Evolutionary conservation across 1,140 invertebrate genomes (phyloP).

Genomic region (Caenorhabditis elegans): WBcel235 BX284604.4:1513501-1514000

Average conservation of each 20-base stretch:
- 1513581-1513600: not conserved
- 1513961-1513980: no score
- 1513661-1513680: constrained; percentile 9
- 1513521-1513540: not conserved
- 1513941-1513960: no score
- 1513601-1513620: constrained; percentile 5
- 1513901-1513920: no score
- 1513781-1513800: constrained; percentile 39
- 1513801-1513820: no score
- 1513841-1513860: no score
- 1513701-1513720: constrained; percentile 50
- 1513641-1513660: constrained; percentile 29
- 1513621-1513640: not conserved
- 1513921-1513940: no score
- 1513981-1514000: no score
- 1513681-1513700: constrained; percentile 21
- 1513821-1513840: no score
- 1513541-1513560: constrained; percentile 21
- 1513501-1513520: no score
- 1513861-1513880: no score
- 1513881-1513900: no score
- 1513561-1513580: constrained; percentile 24
- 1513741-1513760: constrained; percentile 37
- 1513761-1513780: constrained; percentile 43
- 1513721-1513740: constrained; percentile 45